phyloP scores from a whole-genome alignment of 2,113 vertebrate genomes.

The Chaetops frenatus region DNA sequence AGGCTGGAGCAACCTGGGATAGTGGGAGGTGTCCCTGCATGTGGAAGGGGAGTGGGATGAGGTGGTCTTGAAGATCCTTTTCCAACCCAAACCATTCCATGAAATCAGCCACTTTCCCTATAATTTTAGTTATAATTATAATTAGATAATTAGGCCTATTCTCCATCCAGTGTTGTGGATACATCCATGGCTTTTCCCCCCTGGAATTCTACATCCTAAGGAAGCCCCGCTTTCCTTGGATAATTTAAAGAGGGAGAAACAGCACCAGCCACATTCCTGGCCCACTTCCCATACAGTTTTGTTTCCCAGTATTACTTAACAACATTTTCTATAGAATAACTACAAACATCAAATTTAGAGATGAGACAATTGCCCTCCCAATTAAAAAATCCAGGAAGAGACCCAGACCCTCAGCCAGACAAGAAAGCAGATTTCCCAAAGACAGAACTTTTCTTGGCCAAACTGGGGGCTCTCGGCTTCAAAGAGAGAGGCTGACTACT shows the following conservation, averaged over 20 bases:
- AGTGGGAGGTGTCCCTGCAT: neutral
- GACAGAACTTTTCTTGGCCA: neutral
- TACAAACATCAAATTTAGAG: neutral
- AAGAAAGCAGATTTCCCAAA: neutral
- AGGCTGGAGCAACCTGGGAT: neutral
- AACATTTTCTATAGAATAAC: neutral
- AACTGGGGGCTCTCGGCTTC: neutral
- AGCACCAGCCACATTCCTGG: accelerated
- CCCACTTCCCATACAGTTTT: no score
- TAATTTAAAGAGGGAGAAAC: neutral
- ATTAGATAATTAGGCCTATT: no score
- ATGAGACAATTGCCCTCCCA: neutral
- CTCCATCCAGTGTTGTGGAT: no score
- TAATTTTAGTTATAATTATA: no score
- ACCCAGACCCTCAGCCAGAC: neutral
- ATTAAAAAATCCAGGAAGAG: neutral
- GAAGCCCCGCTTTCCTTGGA: accelerated
- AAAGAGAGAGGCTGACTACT: neutral
- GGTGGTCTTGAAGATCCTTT: neutral
- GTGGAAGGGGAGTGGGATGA: neutral
- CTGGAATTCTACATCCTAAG: neutral
- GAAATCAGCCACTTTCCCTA: no score
- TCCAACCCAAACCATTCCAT: neutral
- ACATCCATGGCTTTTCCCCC: neutral
- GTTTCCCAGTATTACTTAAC: neutral